A percentile compares a stretch with the other conserved stretches of the same genome.
phyloP scores from a whole-genome alignment of 2,113 vertebrate species.

The Proteles cristata region DNA sequence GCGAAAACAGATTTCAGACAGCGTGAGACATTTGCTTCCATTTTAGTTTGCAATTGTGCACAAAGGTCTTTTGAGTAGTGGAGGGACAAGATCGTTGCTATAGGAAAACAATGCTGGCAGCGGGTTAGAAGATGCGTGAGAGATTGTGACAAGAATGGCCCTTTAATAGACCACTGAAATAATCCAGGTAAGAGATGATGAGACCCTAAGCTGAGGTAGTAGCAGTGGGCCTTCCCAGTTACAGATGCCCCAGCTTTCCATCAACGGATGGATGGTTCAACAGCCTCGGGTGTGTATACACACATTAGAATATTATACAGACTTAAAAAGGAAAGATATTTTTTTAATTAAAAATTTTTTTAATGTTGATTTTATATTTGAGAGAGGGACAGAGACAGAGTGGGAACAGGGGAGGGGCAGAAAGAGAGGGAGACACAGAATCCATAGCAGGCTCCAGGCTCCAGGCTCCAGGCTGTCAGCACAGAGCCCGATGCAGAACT shows the following conservation, averaged over 20 bases:
- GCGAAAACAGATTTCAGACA: background rate
- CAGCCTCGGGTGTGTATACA: background rate
- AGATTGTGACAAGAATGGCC: background rate
- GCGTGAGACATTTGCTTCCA: background rate
- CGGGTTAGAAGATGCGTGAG: background rate
- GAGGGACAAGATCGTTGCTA: background rate
- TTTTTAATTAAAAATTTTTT: background rate
- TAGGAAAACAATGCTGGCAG: background rate
- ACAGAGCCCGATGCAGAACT: no score
- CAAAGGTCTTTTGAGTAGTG: background rate
- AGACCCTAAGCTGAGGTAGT: background rate
- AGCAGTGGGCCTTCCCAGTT: background rate
- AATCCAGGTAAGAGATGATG: background rate
- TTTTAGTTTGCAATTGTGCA: background rate
- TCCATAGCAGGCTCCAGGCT: no score
- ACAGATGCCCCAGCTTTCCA: background rate
- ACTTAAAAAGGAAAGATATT: background rate
- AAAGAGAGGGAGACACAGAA: no score
- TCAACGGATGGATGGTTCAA: background rate
- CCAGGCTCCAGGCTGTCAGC: no score
- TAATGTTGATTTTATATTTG: no score
- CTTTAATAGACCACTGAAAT: background rate
- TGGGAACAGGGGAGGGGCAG: no score
- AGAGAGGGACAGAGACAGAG: no score
- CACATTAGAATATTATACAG: background rate